Evolutionary conservation across 2,888 invertebrate genomes (phyloP).

Genomic region (Auanema sp.): DNA sequence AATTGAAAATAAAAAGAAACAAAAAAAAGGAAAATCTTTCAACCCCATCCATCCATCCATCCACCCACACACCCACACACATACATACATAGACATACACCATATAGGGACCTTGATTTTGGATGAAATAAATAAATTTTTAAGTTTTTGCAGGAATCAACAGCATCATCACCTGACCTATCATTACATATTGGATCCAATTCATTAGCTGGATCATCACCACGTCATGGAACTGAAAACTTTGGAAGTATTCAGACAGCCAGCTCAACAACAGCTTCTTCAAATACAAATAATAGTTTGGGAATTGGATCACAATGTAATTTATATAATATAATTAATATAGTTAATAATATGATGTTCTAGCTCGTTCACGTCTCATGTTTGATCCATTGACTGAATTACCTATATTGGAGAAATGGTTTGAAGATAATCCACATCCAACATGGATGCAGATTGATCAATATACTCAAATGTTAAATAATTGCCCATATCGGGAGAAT

Average conservation of each 20-base stretch:
- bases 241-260: constrained; percentile 67
- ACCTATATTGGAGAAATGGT: constrained; percentile 75
- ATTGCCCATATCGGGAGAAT: constrained; percentile 90
- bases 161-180: constrained; percentile 53
- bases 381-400: constrained; percentile 99
- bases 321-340: no score
- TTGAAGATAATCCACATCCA: constrained; percentile 95
- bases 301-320: constrained; percentile 20
- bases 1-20: no score
- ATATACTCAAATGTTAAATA: constrained; percentile 94
- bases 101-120: no score
- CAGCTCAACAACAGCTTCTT: constrained; percentile 33
- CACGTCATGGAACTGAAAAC: constrained; percentile 31
- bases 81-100: no score
- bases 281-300: constrained; percentile 1
- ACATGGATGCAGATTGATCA: constrained; percentile 95
- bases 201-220: constrained; percentile 40
- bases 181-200: constrained; percentile 26
- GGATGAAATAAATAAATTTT: not conserved
- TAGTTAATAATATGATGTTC: constrained; percentile 5
- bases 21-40: no score
- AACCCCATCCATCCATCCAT: no score
- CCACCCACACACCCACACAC: no score
- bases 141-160: constrained; percentile 43
- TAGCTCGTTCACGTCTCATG: constrained; percentile 86